Base-by-base conservation (phyloP, 2,113 vertebrate species). In the Onychostruthus taczanowskii region DNA sequence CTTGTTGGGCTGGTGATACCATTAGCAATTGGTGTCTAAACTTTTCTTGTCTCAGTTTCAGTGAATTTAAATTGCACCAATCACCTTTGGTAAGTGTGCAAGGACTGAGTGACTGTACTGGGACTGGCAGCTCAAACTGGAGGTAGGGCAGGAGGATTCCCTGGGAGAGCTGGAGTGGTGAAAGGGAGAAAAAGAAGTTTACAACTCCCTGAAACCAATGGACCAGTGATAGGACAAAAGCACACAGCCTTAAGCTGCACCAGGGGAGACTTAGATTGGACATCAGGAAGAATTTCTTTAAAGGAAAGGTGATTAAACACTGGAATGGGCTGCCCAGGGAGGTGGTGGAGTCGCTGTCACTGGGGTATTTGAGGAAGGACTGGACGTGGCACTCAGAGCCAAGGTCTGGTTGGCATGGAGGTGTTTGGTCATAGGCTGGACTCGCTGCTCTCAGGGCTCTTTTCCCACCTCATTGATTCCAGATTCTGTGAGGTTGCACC, bases 351-450 rank as follows among this genome's bases (percentile, higher is more conserved):
- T 37, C 33, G 9, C 58, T 31, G 26, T 33, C 1, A 6, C 39
- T 46, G 39, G 39, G 11, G 9, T 33, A 13, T 33, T 46, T 46
- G 41, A 39, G 69, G 41, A 30, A 31, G 24, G 37, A 7, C 21
- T 72, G 80, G 31, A 12, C 8, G 37, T 61, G 49, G 68, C 58
- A 33, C 58, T 63, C 58, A 31, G 81, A 35, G 8, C 56, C 56
- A 30, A 2, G 46, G 20, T 37, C 16, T 37, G 81, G 26, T 1
- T 53, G 39, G 13, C 10, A 13, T 7, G 27, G 47, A 27, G 21
- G 6, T 6, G 20, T 26, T 70, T 0, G 2, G 35, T 8, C 26
- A 11, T 2, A 27, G n/a, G 27, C 3, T 47, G 47, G 17, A 39
- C 59, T 39, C 4, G 0, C 19, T 37, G 81, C 10, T 14, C 58